Conservation (phyloP, 37 sponge, comb jelly and placozoan genomes). For the Hormiphora californensis region DNA sequence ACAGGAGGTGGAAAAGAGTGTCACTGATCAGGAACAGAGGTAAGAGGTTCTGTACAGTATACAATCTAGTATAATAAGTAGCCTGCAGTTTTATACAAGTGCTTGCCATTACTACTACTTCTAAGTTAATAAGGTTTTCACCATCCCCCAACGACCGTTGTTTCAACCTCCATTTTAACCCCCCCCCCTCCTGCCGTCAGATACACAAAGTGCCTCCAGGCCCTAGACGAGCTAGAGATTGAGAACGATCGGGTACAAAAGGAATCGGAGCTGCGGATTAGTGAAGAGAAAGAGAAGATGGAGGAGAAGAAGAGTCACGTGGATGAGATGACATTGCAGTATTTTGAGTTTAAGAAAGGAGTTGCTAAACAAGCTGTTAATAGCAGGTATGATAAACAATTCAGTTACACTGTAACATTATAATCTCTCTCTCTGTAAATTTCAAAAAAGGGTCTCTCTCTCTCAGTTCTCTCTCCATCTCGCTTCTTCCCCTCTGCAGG, state of each 20-base stretch:
- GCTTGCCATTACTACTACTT: too few species aligned
- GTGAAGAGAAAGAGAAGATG: conserved; percentile 59
- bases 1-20: conserved; percentile 69
- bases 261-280: conserved; percentile 36
- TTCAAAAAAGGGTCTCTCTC: not conserved
- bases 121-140: too few species aligned
- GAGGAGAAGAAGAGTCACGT: conserved; percentile 62
- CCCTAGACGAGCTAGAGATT: conserved; percentile 62
- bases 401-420: conserved; percentile 14
- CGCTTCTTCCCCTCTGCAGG: not conserved
- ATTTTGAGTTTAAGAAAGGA: conserved; percentile 54
- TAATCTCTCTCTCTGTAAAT: not conserved
- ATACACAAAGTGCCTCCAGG: conserved; percentile 47
- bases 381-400: conserved; percentile 2
- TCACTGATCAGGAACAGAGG: conserved; percentile 85
- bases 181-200: too few species aligned
- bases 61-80: too few species aligned
- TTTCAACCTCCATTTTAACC: too few species aligned
- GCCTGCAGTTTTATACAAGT: too few species aligned
- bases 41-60: too few species aligned
- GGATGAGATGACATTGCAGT: conserved; percentile 59
- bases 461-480: not conserved
- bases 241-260: conserved; percentile 62
- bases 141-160: too few species aligned
- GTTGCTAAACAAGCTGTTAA: conserved; percentile 53